Percentiles rank a stretch among this genome's conserved stretches.
These are phyloP conservation scores for Rhagonycha lutea DNA, from an alignment of 2,888 invertebrate genomes.

Conservation along the genomic window DNA sequence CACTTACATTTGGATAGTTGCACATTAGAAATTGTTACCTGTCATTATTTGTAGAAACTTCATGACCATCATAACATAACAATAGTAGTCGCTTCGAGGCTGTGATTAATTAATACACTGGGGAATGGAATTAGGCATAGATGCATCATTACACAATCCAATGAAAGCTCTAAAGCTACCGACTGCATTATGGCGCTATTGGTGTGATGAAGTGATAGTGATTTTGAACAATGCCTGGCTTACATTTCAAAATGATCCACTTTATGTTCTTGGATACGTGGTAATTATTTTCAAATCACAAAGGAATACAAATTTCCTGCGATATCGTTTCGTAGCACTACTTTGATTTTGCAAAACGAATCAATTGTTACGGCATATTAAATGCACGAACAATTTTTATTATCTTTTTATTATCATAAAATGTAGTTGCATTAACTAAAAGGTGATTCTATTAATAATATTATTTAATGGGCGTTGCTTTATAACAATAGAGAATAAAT, in stretches of 20 bases:
- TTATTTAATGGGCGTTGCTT: neutral
- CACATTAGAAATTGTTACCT: neutral
- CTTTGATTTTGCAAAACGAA: neutral
- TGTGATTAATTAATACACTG: conserved; percentile 9
- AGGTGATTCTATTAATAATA: neutral
- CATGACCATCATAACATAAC: neutral
- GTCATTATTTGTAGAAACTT: neutral
- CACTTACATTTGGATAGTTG: too few species aligned
- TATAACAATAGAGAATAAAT: neutral
- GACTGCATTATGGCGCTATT: neutral
- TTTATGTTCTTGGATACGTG: neutral
- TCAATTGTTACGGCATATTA: neutral
- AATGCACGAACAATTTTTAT: neutral
- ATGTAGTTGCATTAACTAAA: neutral
- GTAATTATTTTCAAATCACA: conserved; percentile 1
- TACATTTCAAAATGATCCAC: neutral
- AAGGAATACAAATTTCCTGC: neutral
- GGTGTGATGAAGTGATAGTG: neutral
- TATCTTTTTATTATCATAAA: neutral
- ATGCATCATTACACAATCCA: conserved; percentile 6
- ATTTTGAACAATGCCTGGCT: neutral
- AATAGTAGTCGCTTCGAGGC: neutral
- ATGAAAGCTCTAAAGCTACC: neutral
- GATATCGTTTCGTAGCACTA: neutral
- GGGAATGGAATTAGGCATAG: conserved; percentile 3